Evolutionary conservation across 2,113 vertebrate species (phyloP).

Genomic region (Crotalus horridus): DNA sequence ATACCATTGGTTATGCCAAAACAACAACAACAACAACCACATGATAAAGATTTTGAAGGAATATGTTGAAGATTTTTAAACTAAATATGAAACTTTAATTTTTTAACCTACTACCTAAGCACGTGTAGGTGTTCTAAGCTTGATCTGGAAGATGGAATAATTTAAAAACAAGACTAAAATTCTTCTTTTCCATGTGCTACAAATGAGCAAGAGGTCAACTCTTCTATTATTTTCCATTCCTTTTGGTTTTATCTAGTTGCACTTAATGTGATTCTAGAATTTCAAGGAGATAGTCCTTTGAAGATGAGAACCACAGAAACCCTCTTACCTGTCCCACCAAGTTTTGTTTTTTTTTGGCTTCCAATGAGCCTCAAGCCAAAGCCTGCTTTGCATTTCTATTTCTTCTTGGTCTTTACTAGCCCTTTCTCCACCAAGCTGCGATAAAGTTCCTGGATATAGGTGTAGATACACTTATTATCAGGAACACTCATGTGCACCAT

Average conservation of each 20-base stretch:
- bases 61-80: background rate
- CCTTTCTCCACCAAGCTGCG: constrained; percentile 76
- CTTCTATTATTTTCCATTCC: background rate
- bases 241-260: background rate
- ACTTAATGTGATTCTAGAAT: background rate
- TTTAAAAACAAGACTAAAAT: background rate
- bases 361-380: background rate
- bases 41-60: background rate
- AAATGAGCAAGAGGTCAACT: background rate
- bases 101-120: background rate
- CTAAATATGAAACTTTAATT: background rate
- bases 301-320: background rate
- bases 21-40: no score
- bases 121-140: background rate
- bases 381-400: constrained; percentile 41
- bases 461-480: constrained; percentile 75
- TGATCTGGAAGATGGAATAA: background rate
- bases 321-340: background rate
- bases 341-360: background rate
- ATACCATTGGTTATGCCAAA: background rate
- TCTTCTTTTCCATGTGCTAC: background rate
- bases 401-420: constrained; percentile 74
- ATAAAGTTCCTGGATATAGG: constrained; percentile 77
- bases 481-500: constrained; percentile 71
- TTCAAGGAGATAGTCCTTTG: background rate